Conservation (phyloP, 2,797 vertebrate species). For the Anguilla marmorata region DNA sequence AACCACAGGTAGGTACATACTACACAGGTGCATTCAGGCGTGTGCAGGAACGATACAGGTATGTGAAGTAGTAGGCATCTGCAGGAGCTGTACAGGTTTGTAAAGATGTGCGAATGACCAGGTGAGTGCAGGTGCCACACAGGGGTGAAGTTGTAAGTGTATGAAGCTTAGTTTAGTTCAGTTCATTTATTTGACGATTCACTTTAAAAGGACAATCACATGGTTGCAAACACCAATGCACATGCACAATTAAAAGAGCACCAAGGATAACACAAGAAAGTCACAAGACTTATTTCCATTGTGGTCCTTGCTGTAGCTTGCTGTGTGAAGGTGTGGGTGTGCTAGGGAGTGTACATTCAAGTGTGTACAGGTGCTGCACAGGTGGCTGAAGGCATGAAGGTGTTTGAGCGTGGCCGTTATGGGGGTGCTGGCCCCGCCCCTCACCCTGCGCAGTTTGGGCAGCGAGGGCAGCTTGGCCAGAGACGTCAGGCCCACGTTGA, state of each 20-base stretch:
- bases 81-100: not conserved
- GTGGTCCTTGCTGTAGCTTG: not conserved
- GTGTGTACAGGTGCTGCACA: not conserved
- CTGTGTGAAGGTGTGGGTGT: not conserved
- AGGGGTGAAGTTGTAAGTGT: no score
- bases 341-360: no score
- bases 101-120: not conserved
- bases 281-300: no score
- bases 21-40: not conserved
- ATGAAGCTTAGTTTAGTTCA: no score
- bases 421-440: slow-evolving; percentile 28
- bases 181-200: no score
- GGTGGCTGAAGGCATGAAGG: not conserved
- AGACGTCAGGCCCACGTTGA: slow-evolving; percentile 86
- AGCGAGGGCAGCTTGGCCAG: slow-evolving; percentile 84
- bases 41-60: not conserved
- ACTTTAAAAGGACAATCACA: no score
- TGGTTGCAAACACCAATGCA: no score
- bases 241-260: no score
- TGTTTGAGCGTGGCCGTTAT: not conserved
- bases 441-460: slow-evolving; percentile 87
- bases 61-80: not conserved
- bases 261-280: no score
- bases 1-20: not conserved
- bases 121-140: not conserved